phyloP scores from a whole-genome alignment of 2,113 vertebrate species.

The Nerophis lumbriciformis region DNA sequence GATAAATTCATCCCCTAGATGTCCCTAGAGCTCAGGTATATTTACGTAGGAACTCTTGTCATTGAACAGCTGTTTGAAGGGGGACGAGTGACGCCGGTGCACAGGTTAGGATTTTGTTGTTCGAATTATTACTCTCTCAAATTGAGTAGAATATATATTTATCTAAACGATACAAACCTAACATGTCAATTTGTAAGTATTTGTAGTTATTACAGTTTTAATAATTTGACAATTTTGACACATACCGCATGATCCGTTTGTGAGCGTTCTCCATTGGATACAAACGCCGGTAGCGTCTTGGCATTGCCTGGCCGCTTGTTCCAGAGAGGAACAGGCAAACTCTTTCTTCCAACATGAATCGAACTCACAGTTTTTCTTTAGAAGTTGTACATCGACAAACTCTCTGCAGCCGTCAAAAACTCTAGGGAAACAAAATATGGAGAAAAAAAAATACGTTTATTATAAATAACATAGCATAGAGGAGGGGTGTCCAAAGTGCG shows the following conservation, averaged over 20 bases:
- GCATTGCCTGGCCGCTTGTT: constrained; percentile 56
- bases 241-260: constrained; percentile 60
- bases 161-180: no score
- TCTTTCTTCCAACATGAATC: constrained; percentile 20
- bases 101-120: no score
- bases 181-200: no score
- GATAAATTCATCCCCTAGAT: neutral
- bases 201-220: neutral
- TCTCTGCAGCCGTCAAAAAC: constrained; percentile 50
- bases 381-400: constrained; percentile 25
- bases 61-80: neutral
- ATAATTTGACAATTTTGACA: neutral
- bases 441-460: neutral
- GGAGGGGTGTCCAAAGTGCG: no score
- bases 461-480: neutral
- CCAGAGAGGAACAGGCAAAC: constrained; percentile 48
- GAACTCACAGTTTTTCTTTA: constrained; percentile 51
- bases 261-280: constrained; percentile 60
- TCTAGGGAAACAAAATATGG: constrained; percentile 32
- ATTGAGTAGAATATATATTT: no score
- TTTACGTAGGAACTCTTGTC: neutral
- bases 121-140: no score
- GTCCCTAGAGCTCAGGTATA: neutral
- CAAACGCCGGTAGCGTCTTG: constrained; percentile 34
- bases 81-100: neutral